Percentiles rank a stretch among this genome's conserved stretches.
Evolutionary conservation across 1,140 invertebrate genomes (phyloP).

Genomic region (Pseudomyrmex flavicornis): DNA sequence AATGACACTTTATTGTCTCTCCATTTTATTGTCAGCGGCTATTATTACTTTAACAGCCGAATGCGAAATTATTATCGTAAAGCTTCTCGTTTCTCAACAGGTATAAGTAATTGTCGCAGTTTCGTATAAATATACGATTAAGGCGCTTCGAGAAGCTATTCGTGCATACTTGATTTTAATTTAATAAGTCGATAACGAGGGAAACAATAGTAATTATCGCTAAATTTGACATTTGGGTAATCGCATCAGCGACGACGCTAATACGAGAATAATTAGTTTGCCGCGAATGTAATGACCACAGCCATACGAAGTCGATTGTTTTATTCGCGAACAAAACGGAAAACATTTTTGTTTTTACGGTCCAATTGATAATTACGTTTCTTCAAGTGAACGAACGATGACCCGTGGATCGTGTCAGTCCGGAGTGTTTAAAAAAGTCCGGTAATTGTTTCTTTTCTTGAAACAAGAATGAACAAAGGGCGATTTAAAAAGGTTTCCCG

Average conservation of each 20-base stretch:
- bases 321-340: slow-evolving; percentile 46
- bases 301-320: slow-evolving; percentile 53
- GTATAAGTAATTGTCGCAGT: not conserved
- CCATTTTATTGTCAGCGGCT: not conserved
- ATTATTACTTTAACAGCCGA: not conserved
- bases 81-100: not conserved
- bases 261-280: slow-evolving; percentile 55
- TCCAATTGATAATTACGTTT: slow-evolving; percentile 52
- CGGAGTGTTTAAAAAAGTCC: slow-evolving; percentile 56
- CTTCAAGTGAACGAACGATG: slow-evolving; percentile 47
- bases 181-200: not conserved
- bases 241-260: slow-evolving; percentile 34
- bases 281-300: slow-evolving; percentile 35
- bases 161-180: no score
- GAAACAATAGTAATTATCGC: slow-evolving; percentile 42
- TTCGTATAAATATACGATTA: not conserved
- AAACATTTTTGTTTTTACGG: slow-evolving; percentile 31
- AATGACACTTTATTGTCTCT: not conserved
- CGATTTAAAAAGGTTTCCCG: slow-evolving; percentile 43
- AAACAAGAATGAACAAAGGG: slow-evolving; percentile 40
- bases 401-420: slow-evolving; percentile 46
- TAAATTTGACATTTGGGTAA: slow-evolving; percentile 45
- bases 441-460: slow-evolving; percentile 55
- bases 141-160: no score
- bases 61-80: slow-evolving; percentile 13